Conservation (phyloP, 2,797 vertebrate genomes). For the Lepidocolaptes lacrymiger region DNA sequence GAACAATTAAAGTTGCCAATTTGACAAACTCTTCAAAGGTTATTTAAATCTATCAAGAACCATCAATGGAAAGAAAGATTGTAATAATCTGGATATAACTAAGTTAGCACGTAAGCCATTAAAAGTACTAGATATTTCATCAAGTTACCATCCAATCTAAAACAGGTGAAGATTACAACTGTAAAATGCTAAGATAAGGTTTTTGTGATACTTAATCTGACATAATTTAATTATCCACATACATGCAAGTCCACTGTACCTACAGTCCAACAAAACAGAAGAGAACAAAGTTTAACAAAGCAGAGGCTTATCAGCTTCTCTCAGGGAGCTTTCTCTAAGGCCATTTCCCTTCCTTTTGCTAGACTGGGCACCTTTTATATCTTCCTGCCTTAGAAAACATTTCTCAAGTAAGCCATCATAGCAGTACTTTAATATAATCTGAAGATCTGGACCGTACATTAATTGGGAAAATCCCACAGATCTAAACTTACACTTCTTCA, state of each 20-base stretch:
- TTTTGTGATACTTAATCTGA: background rate
- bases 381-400: background rate
- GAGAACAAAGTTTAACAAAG: background rate
- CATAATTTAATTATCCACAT: background rate
- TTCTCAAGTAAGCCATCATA: background rate
- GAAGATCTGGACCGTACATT: background rate
- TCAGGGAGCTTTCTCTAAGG: background rate
- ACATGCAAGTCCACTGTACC: background rate
- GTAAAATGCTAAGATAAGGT: background rate
- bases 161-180: background rate
- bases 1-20: conserved; percentile 1
- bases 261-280: background rate
- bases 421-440: background rate
- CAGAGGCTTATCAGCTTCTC: background rate
- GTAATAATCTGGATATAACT: background rate
- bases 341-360: background rate
- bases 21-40: background rate
- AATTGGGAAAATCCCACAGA: background rate
- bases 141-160: background rate
- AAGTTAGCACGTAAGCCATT: background rate
- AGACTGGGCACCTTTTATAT: background rate
- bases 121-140: background rate
- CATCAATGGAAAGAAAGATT: background rate
- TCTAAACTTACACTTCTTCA: background rate
- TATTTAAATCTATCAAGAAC: background rate